A percentile compares a stretch with the other conserved stretches of the same genome.
Evolutionary conservation across 1,140 invertebrate genomes (phyloP).

Genomic region (Caenorhabditis remanei): DNA sequence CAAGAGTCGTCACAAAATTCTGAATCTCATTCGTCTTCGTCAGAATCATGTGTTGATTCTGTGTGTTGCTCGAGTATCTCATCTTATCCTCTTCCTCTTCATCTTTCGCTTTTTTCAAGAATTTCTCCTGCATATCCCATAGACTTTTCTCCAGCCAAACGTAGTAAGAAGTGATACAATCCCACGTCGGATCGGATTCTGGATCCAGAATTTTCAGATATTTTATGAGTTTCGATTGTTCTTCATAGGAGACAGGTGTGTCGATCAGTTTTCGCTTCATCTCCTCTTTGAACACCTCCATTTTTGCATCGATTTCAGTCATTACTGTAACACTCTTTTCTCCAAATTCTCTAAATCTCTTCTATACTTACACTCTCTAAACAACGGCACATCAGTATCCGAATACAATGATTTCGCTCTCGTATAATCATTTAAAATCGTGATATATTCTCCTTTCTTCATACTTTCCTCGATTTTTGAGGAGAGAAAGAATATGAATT

Average conservation of each 20-base stretch:
- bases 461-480: conserved; percentile 91
- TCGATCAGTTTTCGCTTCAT: conserved; percentile 87
- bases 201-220: conserved; percentile 77
- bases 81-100: background rate
- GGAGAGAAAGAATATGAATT: conserved; percentile 94
- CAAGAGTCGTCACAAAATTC: conserved; percentile 71
- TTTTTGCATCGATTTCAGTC: conserved; percentile 89
- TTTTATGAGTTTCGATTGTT: conserved; percentile 90
- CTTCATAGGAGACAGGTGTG: conserved; percentile 89
- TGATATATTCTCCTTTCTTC: conserved; percentile 92
- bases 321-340: conserved; percentile 69
- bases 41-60: conserved; percentile 6
- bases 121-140: conserved; percentile 74
- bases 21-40: conserved; percentile 67
- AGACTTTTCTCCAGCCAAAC: conserved; percentile 74
- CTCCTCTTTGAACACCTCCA: conserved; percentile 86
- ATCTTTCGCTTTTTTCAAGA: conserved; percentile 29
- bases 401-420: conserved; percentile 95
- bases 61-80: background rate
- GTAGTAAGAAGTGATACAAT: conserved; percentile 76
- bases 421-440: conserved; percentile 97
- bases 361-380: conserved; percentile 81
- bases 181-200: conserved; percentile 75
- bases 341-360: conserved; percentile 84
- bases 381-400: conserved; percentile 87